Evolutionary conservation across 2,113 vertebrate genomes (phyloP).

Genomic region (Microtus pennsylvanicus): DNA sequence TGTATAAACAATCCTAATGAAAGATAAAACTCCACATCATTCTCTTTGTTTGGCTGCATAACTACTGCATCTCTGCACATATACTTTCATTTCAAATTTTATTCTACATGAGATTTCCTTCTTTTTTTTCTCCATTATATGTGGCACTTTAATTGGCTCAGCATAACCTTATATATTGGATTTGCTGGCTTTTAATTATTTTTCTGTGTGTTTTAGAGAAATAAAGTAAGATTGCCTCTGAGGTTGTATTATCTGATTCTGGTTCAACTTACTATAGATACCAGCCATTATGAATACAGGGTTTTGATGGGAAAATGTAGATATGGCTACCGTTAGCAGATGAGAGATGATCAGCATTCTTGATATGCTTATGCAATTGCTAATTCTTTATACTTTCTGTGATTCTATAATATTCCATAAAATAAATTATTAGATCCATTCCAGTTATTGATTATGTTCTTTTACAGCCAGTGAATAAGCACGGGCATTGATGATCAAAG

Average conservation of each 20-base stretch:
- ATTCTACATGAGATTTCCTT: not conserved
- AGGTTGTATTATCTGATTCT: not conserved
- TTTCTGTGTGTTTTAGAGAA: not conserved
- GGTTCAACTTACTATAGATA: not conserved
- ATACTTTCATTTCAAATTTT: not conserved
- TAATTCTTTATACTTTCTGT: constrained; percentile 40
- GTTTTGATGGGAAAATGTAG: not conserved
- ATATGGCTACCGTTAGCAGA: not conserved
- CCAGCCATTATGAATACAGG: not conserved
- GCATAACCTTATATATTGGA: not conserved
- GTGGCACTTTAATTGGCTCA: not conserved
- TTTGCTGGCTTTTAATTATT: not conserved
- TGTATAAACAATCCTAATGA: not conserved
- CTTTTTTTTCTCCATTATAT: not conserved
- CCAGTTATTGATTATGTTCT: not conserved
- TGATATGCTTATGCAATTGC: not conserved
- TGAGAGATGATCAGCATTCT: not conserved
- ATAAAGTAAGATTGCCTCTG: not conserved
- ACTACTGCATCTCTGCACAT: not conserved
- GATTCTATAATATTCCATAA: not conserved
- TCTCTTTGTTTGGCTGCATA: not conserved
- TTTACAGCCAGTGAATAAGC: not conserved
- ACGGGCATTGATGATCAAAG: not conserved
- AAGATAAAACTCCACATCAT: not conserved
- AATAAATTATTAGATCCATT: not conserved